These are phyloP conservation scores for Mus spretus DNA, from an alignment of 2,797 vertebrate species.

Conservation along the genomic window DNA sequence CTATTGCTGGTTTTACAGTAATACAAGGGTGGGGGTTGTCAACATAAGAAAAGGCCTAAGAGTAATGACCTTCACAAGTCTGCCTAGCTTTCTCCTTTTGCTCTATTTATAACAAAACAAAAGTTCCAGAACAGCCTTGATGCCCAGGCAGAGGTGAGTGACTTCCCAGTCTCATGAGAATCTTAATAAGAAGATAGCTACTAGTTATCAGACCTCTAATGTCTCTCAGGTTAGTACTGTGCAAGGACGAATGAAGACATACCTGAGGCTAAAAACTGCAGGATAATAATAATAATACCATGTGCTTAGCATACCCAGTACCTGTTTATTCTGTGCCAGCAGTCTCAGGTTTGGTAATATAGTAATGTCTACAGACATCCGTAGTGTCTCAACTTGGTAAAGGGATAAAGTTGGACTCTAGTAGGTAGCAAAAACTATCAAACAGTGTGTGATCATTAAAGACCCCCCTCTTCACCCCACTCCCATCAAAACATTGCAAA, in stretches of 20 bases:
- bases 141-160: neutral
- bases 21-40: too few species aligned
- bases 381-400: neutral
- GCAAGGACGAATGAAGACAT: neutral
- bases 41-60: neutral
- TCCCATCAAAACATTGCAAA: neutral
- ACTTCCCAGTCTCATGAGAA: neutral
- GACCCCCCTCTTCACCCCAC: too few species aligned
- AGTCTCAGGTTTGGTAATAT: neutral
- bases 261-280: neutral
- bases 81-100: neutral
- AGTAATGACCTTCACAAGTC: neutral
- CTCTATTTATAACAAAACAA: neutral
- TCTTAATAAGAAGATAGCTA: neutral
- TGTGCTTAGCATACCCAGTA: neutral
- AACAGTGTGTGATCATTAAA: neutral
- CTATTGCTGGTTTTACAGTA: rapidly evolving
- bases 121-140: neutral
- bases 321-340: too few species aligned
- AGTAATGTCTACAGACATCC: neutral
- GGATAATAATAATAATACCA: neutral
- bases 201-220: neutral
- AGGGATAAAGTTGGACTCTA: neutral
- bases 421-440: neutral
- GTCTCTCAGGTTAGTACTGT: neutral